These are phyloP conservation scores for Motacilla tschutschensis DNA, from an alignment of 2,113 vertebrate genomes.

Conservation along the genomic window DNA sequence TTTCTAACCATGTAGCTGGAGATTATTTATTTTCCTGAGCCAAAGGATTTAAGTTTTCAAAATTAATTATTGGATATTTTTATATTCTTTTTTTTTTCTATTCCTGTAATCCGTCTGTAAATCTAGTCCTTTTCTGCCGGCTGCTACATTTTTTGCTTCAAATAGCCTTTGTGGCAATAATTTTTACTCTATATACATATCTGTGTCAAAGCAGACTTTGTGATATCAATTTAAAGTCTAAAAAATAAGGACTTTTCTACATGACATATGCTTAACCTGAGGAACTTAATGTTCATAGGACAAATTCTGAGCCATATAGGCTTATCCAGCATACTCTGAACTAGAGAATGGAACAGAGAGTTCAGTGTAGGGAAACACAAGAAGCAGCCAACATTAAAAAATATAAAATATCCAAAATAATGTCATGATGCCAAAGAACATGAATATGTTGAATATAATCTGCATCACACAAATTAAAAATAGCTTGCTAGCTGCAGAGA, in stretches of 20 bases:
- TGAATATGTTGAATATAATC: neutral
- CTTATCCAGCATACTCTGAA: neutral
- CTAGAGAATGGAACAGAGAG: neutral
- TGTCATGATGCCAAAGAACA: neutral
- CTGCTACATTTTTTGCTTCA: neutral
- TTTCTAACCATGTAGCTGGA: neutral
- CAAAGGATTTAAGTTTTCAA: neutral
- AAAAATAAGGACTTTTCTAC: neutral
- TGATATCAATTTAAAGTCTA: neutral
- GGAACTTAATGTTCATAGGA: neutral
- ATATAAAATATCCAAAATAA: neutral
- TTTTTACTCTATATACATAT: neutral
- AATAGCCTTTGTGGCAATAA: neutral
- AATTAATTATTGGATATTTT: conserved; percentile 6
- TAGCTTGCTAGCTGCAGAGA: neutral
- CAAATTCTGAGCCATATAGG: neutral
- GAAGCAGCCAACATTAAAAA: neutral
- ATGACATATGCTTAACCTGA: neutral
- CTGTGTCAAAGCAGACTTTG: neutral
- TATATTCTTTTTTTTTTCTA: neutral
- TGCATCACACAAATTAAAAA: neutral
- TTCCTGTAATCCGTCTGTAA: neutral
- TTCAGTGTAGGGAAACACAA: neutral
- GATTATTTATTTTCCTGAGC: neutral
- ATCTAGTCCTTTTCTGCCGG: neutral